These are phyloP conservation scores for Leptinotarsa rubiginosa DNA, from an alignment of 2,888 invertebrate species.

Conservation along the genomic window DNA sequence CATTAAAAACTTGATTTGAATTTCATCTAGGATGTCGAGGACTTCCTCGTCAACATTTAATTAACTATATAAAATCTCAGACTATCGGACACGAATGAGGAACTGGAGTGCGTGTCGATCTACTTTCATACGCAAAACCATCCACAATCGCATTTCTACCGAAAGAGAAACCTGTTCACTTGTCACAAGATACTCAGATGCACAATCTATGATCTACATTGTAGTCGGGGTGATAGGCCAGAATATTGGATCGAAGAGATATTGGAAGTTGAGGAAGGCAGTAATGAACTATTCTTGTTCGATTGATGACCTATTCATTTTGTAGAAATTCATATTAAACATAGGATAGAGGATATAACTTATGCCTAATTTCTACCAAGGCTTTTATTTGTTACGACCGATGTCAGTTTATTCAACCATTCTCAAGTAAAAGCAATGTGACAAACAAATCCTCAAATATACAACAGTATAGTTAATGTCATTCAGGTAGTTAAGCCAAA, in stretches of 20 bases:
- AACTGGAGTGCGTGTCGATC: conserved; percentile 52
- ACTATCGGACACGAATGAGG: conserved; percentile 38
- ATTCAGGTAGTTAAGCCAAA: too few species aligned
- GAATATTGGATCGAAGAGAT: background rate
- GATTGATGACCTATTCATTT: too few species aligned
- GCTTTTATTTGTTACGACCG: too few species aligned
- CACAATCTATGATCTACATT: conserved; percentile 53
- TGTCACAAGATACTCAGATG: conserved; percentile 45
- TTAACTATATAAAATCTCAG: conserved; percentile 46
- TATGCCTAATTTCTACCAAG: too few species aligned
- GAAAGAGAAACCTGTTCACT: conserved; percentile 57
- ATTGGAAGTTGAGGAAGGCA: too few species aligned
- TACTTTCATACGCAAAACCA: conserved; percentile 54
- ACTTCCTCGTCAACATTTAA: conserved; percentile 43
- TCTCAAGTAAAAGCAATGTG: too few species aligned
- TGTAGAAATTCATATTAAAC: too few species aligned
- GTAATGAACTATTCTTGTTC: too few species aligned
- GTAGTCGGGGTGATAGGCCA: conserved; percentile 16
- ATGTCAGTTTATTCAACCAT: too few species aligned
- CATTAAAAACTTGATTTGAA: conserved; percentile 25
- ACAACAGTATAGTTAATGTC: too few species aligned
- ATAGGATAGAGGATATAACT: too few species aligned
- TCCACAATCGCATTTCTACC: conserved; percentile 52
- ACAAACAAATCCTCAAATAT: too few species aligned
- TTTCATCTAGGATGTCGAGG: conserved; percentile 21